Base-by-base conservation (phyloP, 2,797 vertebrate genomes). In the Premnoplex brunnescens region DNA sequence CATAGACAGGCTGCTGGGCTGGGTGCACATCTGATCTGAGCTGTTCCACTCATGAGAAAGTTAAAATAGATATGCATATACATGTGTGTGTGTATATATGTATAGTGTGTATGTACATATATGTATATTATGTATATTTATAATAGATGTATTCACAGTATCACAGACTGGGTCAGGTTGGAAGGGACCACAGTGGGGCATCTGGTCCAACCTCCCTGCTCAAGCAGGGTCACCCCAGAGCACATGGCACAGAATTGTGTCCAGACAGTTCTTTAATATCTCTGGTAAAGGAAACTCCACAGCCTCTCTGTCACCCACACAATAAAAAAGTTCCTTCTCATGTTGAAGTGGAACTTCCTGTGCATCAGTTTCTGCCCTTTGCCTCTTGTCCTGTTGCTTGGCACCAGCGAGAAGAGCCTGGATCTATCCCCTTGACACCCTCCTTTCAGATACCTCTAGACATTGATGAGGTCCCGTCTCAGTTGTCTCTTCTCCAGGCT, bases 361-460 rank as follows among this genome's bases (percentile, higher is more conserved):
- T 63, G 3, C 56, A 26, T 63, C 44, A 22, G 5, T 43, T 58
- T 63, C 32, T 71, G 7, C 44, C 58, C 3, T 1, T 34, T 77
- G 20, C 8, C 21, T 58, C 51, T 71, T 46, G 7, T 64, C 17
- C 9, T 19, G 2, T 46, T 77, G 37, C 14, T 19, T 0, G 0
- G n/a, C 28, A 71, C 28, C 34, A 63, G 23, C 0, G 3, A 83
- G 51, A 24, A 83, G 22, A 49, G 23, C 41, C 43, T 76, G 49
- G 23, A 20, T 69, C 19, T 49, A 30, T 15, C 21, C 18, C 39
- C 51, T 52, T 58, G 37, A 8, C 37, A 44, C 23, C 12, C 14
- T 39, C 15, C 30, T 19, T 36, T 32, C 26, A 66, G 30, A 54
- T 66, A 17, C 14, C 63, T 15, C 16, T 12, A 34, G 64, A 51